Conservation (phyloP, 2,113 vertebrate species). For the Seriola rivoliana region DNA sequence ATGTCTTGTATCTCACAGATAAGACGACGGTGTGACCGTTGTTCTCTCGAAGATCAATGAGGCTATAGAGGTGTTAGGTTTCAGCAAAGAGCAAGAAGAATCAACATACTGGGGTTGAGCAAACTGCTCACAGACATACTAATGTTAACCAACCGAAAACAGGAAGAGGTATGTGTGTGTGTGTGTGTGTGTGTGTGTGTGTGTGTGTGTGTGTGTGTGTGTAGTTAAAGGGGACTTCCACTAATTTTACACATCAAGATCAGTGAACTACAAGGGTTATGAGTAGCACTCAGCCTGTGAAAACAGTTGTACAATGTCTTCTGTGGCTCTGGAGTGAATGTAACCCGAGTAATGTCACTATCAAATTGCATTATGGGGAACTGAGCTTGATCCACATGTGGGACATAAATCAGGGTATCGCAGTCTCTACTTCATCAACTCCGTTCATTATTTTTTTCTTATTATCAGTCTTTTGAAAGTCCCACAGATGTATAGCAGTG, state of each 20-base stretch:
- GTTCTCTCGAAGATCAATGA: conserved; percentile 21
- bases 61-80: conserved; percentile 13
- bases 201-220: conserved; percentile 13
- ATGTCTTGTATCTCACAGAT: conserved; percentile 32
- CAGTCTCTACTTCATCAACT: not conserved
- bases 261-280: conserved; percentile 1
- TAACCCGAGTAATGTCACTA: not conserved
- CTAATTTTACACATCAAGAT: conserved; percentile 34
- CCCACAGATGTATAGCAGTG: not conserved
- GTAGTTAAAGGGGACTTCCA: conserved; percentile 69
- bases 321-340: not conserved
- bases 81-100: conserved; percentile 48
- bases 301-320: conserved; percentile 18
- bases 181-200: conserved; percentile 5
- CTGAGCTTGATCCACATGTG: not conserved
- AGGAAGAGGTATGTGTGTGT: conserved; percentile 66
- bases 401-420: not conserved
- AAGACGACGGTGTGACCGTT: conserved; percentile 18
- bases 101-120: conserved; percentile 39
- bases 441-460: not conserved
- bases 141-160: conserved; percentile 70
- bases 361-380: conserved; percentile 6
- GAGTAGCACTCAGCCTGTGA: not conserved
- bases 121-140: conserved; percentile 48
- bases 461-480: not conserved